Percentiles rank a stretch among this genome's conserved stretches.
These are phyloP conservation scores for Pogonomyrmex barbatus DNA, from an alignment of 1,140 invertebrate species.

Conservation along the genomic window DNA sequence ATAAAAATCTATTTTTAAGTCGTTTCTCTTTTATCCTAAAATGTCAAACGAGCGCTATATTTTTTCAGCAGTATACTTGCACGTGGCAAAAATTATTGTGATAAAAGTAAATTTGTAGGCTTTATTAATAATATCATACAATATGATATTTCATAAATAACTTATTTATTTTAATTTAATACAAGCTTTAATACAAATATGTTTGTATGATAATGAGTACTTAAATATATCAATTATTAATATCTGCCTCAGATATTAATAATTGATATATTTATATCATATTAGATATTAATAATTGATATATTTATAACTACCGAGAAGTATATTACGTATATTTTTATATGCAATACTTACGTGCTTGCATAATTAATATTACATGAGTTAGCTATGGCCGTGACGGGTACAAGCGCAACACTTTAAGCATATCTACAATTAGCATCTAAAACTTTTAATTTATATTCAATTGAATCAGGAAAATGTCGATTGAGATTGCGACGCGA, in stretches of 20 bases:
- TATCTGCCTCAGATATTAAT: too few species aligned
- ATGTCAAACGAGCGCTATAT: background rate
- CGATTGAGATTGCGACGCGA: background rate
- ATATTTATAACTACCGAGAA: background rate
- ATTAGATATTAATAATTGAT: background rate
- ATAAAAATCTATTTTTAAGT: constrained; percentile 6
- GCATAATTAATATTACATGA: constrained; percentile 1
- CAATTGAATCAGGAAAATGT: background rate
- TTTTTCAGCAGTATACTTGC: background rate
- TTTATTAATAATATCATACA: background rate
- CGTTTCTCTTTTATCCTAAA: background rate
- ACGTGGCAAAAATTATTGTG: background rate
- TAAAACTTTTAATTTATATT: background rate
- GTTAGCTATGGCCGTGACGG: background rate
- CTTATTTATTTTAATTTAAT: too few species aligned
- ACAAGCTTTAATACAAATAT: too few species aligned
- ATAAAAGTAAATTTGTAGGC: background rate
- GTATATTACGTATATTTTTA: background rate
- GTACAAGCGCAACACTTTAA: background rate
- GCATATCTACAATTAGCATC: background rate
- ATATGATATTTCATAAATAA: background rate
- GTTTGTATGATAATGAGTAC: too few species aligned
- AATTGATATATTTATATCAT: background rate
- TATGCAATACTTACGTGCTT: background rate
- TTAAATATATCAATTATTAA: too few species aligned